A percentile compares a stretch with the other conserved stretches of the same genome.
phyloP scores from a whole-genome alignment of 2,113 vertebrate species.

The Falcunculus frontatus region DNA sequence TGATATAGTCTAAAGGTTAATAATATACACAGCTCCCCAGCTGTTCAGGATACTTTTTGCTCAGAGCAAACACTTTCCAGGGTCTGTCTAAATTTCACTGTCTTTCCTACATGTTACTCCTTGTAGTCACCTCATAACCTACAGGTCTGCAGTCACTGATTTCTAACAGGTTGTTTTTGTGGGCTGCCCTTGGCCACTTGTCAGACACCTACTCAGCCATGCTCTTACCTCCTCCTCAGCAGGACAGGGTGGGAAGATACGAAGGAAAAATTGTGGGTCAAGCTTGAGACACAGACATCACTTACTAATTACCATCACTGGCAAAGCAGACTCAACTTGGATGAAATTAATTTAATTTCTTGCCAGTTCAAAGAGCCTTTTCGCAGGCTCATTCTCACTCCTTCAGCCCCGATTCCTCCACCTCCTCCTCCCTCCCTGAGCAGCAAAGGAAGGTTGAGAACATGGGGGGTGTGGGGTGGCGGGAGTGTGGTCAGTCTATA shows the following conservation, averaged over 20 bases:
- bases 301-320: neutral
- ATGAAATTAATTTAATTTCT: neutral
- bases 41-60: neutral
- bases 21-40: neutral
- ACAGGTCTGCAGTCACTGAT: neutral
- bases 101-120: neutral
- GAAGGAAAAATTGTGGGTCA: neutral
- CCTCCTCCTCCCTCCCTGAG: neutral
- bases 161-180: neutral
- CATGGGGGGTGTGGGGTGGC: neutral
- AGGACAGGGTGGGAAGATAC: neutral
- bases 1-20: neutral
- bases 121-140: neutral
- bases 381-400: neutral
- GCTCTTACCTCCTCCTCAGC: neutral
- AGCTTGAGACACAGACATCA: neutral
- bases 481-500: neutral
- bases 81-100: neutral
- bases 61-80: neutral
- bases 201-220: accelerated
- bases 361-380: neutral
- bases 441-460: neutral
- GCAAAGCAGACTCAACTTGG: neutral
- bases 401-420: neutral
- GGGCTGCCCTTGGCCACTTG: neutral